Base-by-base conservation (phyloP, 2,888 invertebrate genomes). In the Oscheius sp. region DNA sequence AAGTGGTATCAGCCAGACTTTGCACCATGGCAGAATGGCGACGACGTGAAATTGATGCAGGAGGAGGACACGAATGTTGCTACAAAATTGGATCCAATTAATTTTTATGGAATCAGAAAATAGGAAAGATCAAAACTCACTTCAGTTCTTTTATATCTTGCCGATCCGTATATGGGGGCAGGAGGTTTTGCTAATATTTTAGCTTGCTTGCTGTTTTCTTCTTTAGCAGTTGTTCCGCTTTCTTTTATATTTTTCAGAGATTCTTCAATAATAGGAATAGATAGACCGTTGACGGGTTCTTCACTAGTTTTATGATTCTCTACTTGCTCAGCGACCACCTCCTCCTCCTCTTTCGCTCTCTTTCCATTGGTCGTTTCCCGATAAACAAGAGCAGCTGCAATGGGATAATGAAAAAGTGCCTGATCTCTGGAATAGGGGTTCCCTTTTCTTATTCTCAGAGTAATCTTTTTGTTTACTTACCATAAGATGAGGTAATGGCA, bases 331-430 rank as follows among this genome's bases (percentile, higher is more conserved):
- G 13, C 29, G 59, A 29, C 16, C n/a, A n/a, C n/a, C 59, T 13
- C 13, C 13, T 29, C 29, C 21, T 43, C 61, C 13, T 29, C 29
- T 18, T 43, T 41, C 41, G 21, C 61, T 23, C 61, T 43, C 61
- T 61, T 43, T 43, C n/a, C 18, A 21, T 23, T 43, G 41, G 61
- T 23, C 43, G 61, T 61, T 43, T 21, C 41, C 25, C 58, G 58
- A 18, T 61, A 61, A 61, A 61, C 61, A 61, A 61, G 61, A 61
- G 61, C 61, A 61, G 61, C 61, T 61, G 61, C 61, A 61, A 55
- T 55, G 25, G 61, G 45, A 43, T 55, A 49, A 49, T 49, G 49
- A 49, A 21, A 49, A 49, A 13, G 27, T 27, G 25, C 13, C 58
- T 58, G 58, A 58, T 58, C 58, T 58, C 25, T 58, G 58, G 12